Base-by-base conservation (phyloP, 1,140 invertebrate species). In the Laupala kohalensis region DNA sequence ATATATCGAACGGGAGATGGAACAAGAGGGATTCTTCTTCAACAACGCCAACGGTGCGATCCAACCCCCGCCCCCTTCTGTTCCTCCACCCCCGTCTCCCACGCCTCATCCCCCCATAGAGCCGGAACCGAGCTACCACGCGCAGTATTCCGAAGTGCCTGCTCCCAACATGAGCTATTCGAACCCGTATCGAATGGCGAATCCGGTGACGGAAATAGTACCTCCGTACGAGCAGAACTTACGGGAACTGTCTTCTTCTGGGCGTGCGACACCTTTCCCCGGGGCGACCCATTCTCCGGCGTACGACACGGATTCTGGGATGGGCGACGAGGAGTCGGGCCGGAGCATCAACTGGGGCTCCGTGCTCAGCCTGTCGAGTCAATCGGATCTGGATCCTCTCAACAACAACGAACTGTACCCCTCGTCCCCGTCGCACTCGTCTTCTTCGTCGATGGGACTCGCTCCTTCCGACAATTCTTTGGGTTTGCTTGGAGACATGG, bases 311-410 rank as follows among this genome's bases (percentile, higher is more conserved):
- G 90, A 92, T 79, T 90, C 90, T 0, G 88, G 90, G 69, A 89
- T 91, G 79, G 89, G 89, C 75, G 90, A 92, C 77, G 90, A 90
- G 75, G 90, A 92, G 78, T 85, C 85, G 64, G 86, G 84, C 24
- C 85, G 90, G 67, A 87, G 89, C 73, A 94, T 95, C 78, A 93
- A 94, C 81, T 95, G 93, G 93, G 91, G 93, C 76, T 94, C 92
- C 29, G 93, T 95, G 74, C 84, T 95, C 62, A 93, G 90, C 76
- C 84, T 95, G 19, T 91, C 91, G 71, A 91, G 89, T 69, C 90
- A 93, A 75, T 92, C 90, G 70, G 91, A 92, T 76, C 82, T 93
- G 25, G 92, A 94, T 80, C 90, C 91, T 24, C 82, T 92, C 74
- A 92, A 92, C 79, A 91, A 92, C 81, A 89, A 89, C 78, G 88